Evolutionary conservation across 2,888 invertebrate genomes (phyloP), one percentile per base, ranked within the genome.

Genomic region (Serripes groenlandicus): DNA sequence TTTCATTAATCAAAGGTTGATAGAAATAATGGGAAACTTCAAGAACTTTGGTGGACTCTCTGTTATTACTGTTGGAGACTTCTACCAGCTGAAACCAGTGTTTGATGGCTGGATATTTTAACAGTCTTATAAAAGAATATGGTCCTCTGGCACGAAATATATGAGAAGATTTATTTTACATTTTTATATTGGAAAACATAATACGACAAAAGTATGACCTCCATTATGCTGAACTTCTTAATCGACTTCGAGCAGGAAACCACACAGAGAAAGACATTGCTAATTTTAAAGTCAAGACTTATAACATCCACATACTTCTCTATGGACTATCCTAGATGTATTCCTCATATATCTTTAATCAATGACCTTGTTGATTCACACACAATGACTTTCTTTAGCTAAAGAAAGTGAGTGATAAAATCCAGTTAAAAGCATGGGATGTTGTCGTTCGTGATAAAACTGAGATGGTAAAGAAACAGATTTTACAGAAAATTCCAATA

Each of bases 51-150:
- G 85, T 23, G 81, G 82, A 23, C 28, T 86, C 0, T 54, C 42
- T 35, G 26, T 87, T 1, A 69, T 72, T 15, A 60, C 58, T 9
- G 60, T 72, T 15, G 72, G 72, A n/a, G 72, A 72, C 58, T 49
- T 87, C 11, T 87, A 37, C 35, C 87, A 87, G 52, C 68, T 85
- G 1, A 56, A 75, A 56, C 85, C 85, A 49, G 84, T 82, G 9
- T 70, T 66, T 66, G 84, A 82, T 64, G 52, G 54, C 28, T 86
- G 71, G 78, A 75, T 86, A 32, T 85, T 79, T 54, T 9, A 62
- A 30, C 5, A 72, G 2, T 21, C n/a, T 11, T 21, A 7, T 21
- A 11, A 21, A 21, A 21, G n/a, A 54, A 5, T 54, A 54, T 21
- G 9, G 42, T 11, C 68, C 68, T 26, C 49, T 86, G 23, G 79